Evolutionary conservation across 2,113 vertebrate genomes (phyloP).

Genomic region (Formicarius rufipectus): DNA sequence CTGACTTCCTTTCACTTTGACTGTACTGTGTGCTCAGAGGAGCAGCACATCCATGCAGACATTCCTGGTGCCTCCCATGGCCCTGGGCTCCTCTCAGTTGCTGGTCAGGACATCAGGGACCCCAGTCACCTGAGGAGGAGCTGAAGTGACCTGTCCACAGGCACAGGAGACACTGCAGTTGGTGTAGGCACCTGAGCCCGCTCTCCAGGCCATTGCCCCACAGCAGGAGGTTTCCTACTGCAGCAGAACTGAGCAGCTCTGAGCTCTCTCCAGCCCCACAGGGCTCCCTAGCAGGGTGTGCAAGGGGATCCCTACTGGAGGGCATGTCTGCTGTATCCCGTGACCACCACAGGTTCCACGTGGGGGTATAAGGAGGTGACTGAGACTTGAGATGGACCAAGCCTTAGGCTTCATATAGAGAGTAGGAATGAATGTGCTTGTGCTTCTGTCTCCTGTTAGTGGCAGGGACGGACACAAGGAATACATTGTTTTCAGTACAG

Average conservation of each 20-base stretch:
- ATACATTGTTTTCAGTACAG: accelerated
- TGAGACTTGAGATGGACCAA: background rate
- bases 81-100: background rate
- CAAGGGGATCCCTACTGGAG: background rate
- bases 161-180: background rate
- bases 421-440: background rate
- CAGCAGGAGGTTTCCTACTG: background rate
- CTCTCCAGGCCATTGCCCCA: background rate
- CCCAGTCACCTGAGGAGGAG: accelerated
- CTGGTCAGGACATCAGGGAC: background rate
- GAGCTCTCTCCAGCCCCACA: background rate
- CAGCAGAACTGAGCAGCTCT: background rate
- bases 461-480: background rate
- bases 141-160: background rate
- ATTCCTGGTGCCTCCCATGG: background rate
- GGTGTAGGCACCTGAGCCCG: background rate
- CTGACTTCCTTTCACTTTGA: background rate
- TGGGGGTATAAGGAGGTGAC: background rate
- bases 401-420: background rate
- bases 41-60: background rate
- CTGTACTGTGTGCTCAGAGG: background rate
- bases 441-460: background rate
- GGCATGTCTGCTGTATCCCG: background rate
- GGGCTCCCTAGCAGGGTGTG: background rate
- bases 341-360: background rate